A percentile compares a stretch with the other conserved stretches of the same genome.
phyloP scores from a whole-genome alignment of 2,797 vertebrate species.

The Chaetophractus vellerosus region DNA sequence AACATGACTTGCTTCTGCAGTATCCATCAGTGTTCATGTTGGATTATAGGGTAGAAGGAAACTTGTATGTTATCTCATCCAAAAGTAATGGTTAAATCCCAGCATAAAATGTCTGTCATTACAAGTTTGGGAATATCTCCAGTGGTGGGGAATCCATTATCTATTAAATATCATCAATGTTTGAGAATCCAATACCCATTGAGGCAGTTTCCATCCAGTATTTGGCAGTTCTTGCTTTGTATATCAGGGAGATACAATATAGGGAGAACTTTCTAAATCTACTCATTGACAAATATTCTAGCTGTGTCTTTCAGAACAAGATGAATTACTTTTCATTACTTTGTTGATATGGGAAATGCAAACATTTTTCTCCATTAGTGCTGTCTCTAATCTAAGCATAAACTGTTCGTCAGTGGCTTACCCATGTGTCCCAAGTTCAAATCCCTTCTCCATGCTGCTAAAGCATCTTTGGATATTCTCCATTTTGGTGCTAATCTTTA shows the following conservation, averaged over 20 bases:
- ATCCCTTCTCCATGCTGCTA: background rate
- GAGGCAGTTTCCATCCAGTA: background rate
- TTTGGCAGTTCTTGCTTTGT: background rate
- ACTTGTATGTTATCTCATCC: background rate
- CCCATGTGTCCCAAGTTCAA: background rate
- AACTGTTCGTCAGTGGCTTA: background rate
- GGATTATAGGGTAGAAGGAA: background rate
- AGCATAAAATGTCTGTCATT: background rate
- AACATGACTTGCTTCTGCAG: background rate
- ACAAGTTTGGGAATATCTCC: background rate
- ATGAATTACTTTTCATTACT: background rate
- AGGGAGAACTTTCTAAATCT: background rate
- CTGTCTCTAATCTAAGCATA: background rate
- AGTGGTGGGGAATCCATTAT: background rate
- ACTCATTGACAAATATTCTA: background rate
- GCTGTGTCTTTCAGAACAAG: background rate
- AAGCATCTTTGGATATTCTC: background rate
- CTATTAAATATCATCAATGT: background rate
- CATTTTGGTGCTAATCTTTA: background rate
- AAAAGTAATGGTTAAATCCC: conserved; percentile 28
- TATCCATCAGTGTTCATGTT: background rate
- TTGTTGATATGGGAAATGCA: background rate
- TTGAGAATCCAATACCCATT: background rate
- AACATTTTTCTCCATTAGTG: background rate
- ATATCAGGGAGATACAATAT: background rate